phyloP scores from a whole-genome alignment of 1,140 invertebrate species.

The Matsumurasca onukii region DNA sequence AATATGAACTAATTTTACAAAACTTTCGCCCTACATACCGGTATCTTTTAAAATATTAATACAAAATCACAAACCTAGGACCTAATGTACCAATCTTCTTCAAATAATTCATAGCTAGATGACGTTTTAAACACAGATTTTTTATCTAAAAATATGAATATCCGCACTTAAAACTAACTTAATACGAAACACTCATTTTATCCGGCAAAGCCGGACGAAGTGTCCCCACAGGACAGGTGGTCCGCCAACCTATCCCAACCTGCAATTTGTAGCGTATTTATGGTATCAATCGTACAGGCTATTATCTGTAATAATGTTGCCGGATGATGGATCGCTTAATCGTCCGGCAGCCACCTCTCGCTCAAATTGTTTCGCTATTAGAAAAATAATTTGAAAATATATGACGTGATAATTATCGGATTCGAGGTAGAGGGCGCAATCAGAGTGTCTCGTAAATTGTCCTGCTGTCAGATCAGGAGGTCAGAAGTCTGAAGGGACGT shows the following conservation, averaged over 20 bases:
- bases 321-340: constrained; percentile 20
- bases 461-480: neutral
- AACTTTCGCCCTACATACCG: no score
- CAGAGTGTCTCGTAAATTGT: constrained; percentile 8
- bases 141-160: no score
- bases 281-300: constrained; percentile 12
- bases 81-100: neutral
- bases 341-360: constrained; percentile 15
- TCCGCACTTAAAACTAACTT: no score
- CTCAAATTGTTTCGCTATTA: constrained; percentile 27
- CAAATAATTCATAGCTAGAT: neutral
- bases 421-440: constrained; percentile 2
- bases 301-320: constrained; percentile 21
- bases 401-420: constrained; percentile 22
- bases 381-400: constrained; percentile 27
- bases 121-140: no score
- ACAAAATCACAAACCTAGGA: neutral
- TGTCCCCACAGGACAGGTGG: neutral
- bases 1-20: no score
- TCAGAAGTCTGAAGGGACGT: neutral
- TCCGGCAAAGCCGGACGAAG: no score
- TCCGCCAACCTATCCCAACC: neutral
- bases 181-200: no score
- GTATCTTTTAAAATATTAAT: no score
- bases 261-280: constrained; percentile 22